Evolutionary conservation across 1,140 invertebrate genomes (phyloP), one percentile per base, ranked within the genome.

Genomic region (Helicoverpa zea): DNA sequence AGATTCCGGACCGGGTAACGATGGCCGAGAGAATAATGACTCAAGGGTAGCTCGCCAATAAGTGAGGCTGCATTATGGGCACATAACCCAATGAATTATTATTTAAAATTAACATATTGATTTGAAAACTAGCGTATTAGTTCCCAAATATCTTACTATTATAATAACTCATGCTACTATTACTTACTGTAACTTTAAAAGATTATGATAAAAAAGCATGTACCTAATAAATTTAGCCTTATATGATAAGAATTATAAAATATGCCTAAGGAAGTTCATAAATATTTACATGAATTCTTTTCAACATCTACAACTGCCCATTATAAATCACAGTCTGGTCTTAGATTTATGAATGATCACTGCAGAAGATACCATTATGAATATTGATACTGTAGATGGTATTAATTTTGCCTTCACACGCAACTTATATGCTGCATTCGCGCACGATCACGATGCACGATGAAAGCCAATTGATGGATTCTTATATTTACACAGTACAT

Each of bases 1-100:
- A 30, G 49, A 70, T 70, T 54, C 66, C 66, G 35, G 66, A 52
- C 23, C 49, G 13, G 12, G 49, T 70, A 70, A 70, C 35, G 12
- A 70, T n/a, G 23, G 49, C 10, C 47, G 11, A 49, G 66, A 52
- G 49, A 70, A 18, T 52, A 54, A 70, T 70, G 49, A 52, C 23
- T 18, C 13, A 70, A 12, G 49, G 66, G 58, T 3, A 59, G 18
- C 58, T 29, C 13, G 58, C 18, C 58, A 29, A 43, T 43, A 43
- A 43, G 5, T 7, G 35, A 43, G 35, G 35, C 35, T 43, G 35
- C 9, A 9, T 43, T 43, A 43, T 43, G 5, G 35, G 5, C 7
- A 35, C 3, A 3, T 35, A 35, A 35, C 35, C 35, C 35, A 43
- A 43, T 1, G 35, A 9, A 9, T 43, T 43, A 43, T 43, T 43